Conservation (phyloP, 1,140 invertebrate genomes). For the Akabosia matsudoensis region DNA sequence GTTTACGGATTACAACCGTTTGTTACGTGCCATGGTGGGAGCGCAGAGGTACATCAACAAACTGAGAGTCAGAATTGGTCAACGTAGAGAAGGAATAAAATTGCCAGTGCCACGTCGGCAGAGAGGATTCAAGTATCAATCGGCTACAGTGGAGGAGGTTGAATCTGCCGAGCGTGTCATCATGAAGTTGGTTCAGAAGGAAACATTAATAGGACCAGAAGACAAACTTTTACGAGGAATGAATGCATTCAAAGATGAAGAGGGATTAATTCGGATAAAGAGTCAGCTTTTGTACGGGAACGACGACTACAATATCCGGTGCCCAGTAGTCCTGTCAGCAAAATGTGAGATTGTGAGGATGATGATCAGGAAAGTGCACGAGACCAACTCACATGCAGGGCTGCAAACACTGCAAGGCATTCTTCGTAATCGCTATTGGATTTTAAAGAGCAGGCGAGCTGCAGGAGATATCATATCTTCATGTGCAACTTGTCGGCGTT, state of each 20-base stretch:
- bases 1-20: too few species aligned
- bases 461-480: not conserved
- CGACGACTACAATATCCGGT: not conserved
- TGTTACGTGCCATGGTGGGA: too few species aligned
- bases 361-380: not conserved
- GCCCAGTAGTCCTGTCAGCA: not conserved
- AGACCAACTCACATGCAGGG: not conserved
- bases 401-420: not conserved
- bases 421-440: not conserved
- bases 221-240: not conserved
- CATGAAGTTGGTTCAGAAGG: not conserved
- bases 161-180: not conserved
- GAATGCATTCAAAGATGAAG: not conserved
- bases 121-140: too few species aligned
- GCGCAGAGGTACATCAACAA: too few species aligned
- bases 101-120: not conserved
- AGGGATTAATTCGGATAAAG: not conserved
- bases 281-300: not conserved
- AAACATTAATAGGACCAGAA: not conserved
- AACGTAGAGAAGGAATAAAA: not conserved
- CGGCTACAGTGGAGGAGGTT: not conserved
- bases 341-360: not conserved
- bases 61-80: too few species aligned
- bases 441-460: not conserved
- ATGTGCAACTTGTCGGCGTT: not conserved